phyloP scores from a whole-genome alignment of 2,888 invertebrate species.

The Drosophila kanekoi region DNA sequence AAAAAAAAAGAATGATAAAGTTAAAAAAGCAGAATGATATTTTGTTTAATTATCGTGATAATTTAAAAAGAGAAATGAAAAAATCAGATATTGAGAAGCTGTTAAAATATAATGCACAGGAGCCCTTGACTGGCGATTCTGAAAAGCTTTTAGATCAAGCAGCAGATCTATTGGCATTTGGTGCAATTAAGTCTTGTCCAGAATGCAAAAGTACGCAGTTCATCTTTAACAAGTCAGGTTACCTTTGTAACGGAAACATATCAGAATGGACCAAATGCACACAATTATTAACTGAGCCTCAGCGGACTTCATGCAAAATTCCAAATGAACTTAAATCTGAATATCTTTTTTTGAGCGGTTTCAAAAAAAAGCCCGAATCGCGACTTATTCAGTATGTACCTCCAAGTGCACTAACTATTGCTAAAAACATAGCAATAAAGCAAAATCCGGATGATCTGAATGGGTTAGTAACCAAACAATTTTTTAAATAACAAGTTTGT shows the following conservation, averaged over 20 bases:
- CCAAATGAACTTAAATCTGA: constrained; percentile 87
- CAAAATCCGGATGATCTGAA: constrained; percentile 81
- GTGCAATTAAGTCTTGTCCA: constrained; percentile 91
- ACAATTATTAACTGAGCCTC: constrained; percentile 89
- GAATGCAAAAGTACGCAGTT: constrained; percentile 92
- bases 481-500: neutral
- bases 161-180: constrained; percentile 95
- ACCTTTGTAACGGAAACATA: constrained; percentile 91
- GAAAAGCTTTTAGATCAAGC: constrained; percentile 88
- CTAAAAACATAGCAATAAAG: constrained; percentile 64
- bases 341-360: constrained; percentile 87
- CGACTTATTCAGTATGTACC: constrained; percentile 87
- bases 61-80: constrained; percentile 86
- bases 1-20: constrained; percentile 87
- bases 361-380: constrained; percentile 87
- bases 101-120: constrained; percentile 90
- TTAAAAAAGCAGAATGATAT: constrained; percentile 76
- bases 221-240: constrained; percentile 90
- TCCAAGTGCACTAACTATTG: constrained; percentile 84
- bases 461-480: constrained; percentile 68
- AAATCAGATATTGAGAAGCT: constrained; percentile 88
- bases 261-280: constrained; percentile 96
- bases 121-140: constrained; percentile 88
- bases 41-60: constrained; percentile 88
- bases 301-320: constrained; percentile 89